Evolutionary conservation across 2,888 invertebrate species (phyloP), one percentile per base, ranked within the genome.

Genomic region (Cosmopolites sordidus): DNA sequence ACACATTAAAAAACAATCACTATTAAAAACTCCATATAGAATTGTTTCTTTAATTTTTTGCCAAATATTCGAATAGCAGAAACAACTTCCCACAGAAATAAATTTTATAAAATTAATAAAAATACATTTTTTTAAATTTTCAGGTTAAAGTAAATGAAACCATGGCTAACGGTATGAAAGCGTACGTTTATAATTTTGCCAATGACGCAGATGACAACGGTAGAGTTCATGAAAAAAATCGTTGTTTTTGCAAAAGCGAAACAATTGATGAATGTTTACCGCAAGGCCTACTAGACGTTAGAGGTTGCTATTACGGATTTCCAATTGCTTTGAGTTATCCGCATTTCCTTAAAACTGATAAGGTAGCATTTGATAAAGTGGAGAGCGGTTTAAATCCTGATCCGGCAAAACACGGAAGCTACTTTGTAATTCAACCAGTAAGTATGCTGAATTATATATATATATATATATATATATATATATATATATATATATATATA

Each of bases 261-360:
- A 61, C 71, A 62, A 8, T 70, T 79, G 81, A 78, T 16, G 75
- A 78, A 56, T 92, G 92, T 66, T 76, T 90, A 12, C 84, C 84
- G 2, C 73, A 78, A 29, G 93, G 93, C 4, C 72, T 92, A 1
- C 78, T 91, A 17, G 92, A 93, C 67, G 91, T 93, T 30, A 82
- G 86, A 0, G 86, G 86, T 46, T 93, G 93, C 66, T 92, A 92
- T 74, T 92, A 92, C 66, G 92, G 92, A 0, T 92, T 92, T 69
- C 93, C 93, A 0, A 91, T 93, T 40, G 88, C 90, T 0, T 75
- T 92, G 4, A 92, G 92, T 37, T 90, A 87, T 71, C 93, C 93
- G 0, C 93, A 94, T 70, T 93, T 91, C 71, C 83, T 87, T 70
- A 81, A 87, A 57, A 82, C 84, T 0, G 88, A 89, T 59, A 79